phyloP scores from a whole-genome alignment of 2,797 vertebrate genomes.

The Peromyscus melanophrys region DNA sequence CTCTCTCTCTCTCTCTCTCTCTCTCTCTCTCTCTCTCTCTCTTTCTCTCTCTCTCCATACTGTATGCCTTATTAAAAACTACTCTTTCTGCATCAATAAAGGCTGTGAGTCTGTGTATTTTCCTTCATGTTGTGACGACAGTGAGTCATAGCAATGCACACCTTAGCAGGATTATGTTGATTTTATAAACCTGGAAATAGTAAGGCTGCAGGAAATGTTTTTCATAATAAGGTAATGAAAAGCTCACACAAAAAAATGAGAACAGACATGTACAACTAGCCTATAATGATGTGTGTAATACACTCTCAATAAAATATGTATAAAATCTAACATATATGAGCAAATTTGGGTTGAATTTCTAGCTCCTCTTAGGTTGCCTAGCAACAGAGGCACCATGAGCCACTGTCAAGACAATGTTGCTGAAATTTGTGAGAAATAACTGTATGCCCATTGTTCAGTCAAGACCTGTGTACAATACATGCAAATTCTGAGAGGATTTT shows the following conservation, averaged over 20 bases:
- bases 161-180: slow-evolving; percentile 17
- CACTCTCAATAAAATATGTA: slow-evolving; percentile 51
- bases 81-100: slow-evolving; percentile 44
- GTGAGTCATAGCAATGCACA: slow-evolving; percentile 20
- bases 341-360: slow-evolving; percentile 69
- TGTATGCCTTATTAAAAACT: neutral
- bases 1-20: too few species aligned
- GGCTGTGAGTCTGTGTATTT: neutral
- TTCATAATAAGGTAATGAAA: slow-evolving; percentile 37
- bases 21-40: neutral
- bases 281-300: slow-evolving; percentile 42
- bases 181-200: neutral
- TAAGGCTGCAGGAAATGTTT: neutral
- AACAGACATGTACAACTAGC: slow-evolving; percentile 35
- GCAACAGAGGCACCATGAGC: slow-evolving; percentile 68
- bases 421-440: slow-evolving; percentile 74
- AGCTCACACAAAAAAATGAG: slow-evolving; percentile 15
- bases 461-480: slow-evolving; percentile 27
- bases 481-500: slow-evolving; percentile 37
- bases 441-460: slow-evolving; percentile 66
- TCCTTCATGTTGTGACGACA: neutral
- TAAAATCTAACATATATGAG: slow-evolving; percentile 70
- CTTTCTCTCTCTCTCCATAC: neutral
- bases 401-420: slow-evolving; percentile 69
- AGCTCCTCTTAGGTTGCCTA: slow-evolving; percentile 75